Percentiles rank a stretch among this genome's conserved stretches.
Evolutionary conservation across 2,797 vertebrate genomes (phyloP).

Genomic region (Lindbergichthys nudifrons): DNA sequence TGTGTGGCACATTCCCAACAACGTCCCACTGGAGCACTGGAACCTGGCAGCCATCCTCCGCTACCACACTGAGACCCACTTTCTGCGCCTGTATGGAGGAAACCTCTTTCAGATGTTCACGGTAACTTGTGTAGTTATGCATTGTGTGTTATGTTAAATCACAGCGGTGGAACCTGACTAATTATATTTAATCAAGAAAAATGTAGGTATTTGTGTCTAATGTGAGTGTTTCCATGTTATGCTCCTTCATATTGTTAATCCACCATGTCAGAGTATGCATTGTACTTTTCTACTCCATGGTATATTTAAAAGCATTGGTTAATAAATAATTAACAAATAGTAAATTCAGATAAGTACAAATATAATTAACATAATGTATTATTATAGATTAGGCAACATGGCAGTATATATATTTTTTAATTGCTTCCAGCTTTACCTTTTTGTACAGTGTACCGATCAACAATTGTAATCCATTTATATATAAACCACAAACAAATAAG

Average conservation of each 20-base stretch:
- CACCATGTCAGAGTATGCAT: no score
- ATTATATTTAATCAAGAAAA: no score
- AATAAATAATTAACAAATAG: neutral
- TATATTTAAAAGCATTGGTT: neutral
- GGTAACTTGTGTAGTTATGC: neutral
- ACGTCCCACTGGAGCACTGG: constrained; percentile 63
- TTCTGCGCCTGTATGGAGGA: constrained; percentile 34
- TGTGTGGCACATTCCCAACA: constrained; percentile 81
- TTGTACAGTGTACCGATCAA: neutral
- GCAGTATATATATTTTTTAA: neutral
- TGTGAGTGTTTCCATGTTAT: no score
- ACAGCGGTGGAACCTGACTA: no score
- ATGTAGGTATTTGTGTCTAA: no score
- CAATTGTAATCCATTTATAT: no score
- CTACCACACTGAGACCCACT: constrained; percentile 48
- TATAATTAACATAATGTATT: neutral
- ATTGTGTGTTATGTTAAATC: no score
- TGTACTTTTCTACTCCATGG: neutral
- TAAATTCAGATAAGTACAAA: neutral
- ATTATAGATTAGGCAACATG: neutral
- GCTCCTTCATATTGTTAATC: no score
- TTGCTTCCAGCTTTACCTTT: neutral
- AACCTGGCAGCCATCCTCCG: constrained; percentile 63
- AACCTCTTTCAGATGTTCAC: constrained; percentile 45
- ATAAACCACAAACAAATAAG: no score